Percentiles rank a stretch among this genome's conserved stretches.
Evolutionary conservation across 2,888 invertebrate species (phyloP).

Genomic region (Plagiodera versicolora): DNA sequence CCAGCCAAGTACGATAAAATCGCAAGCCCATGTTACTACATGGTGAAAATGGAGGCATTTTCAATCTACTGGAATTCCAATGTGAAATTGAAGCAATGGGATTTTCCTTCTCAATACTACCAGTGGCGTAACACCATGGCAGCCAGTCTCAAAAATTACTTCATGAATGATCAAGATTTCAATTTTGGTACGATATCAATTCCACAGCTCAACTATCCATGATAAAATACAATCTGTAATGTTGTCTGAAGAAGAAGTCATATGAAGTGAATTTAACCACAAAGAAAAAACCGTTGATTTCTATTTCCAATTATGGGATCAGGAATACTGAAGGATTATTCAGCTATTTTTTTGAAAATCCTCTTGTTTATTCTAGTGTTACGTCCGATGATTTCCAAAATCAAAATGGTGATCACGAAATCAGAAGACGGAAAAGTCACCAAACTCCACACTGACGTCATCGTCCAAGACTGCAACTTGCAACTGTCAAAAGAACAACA

Average conservation of each 20-base stretch:
- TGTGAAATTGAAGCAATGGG: conserved; percentile 58
- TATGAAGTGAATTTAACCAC: too few species aligned
- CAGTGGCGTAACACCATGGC: conserved; percentile 78
- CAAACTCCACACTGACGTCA: conserved; percentile 69
- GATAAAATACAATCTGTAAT: too few species aligned
- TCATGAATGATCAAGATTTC: conserved; percentile 75
- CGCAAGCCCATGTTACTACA: conserved; percentile 62
- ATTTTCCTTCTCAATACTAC: conserved; percentile 62
- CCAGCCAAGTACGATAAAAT: conserved; percentile 58
- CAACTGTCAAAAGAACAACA: conserved; percentile 75
- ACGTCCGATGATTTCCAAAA: conserved; percentile 76
- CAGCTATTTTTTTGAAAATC: too few species aligned
- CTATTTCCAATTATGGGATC: too few species aligned
- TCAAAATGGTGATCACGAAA: conserved; percentile 72
- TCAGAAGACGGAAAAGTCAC: conserved; percentile 58
- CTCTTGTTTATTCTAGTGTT: conserved; percentile 63
- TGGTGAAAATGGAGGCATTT: conserved; percentile 74
- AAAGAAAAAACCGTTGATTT: too few species aligned
- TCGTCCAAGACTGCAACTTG: conserved; percentile 73
- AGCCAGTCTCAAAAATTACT: conserved; percentile 73
- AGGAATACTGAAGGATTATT: too few species aligned
- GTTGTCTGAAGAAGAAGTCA: too few species aligned
- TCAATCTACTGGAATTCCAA: conserved; percentile 76
- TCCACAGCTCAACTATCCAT: too few species aligned
- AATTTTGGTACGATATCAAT: conserved; percentile 73